Evolutionary conservation across 2,888 invertebrate species (phyloP).

Genomic region (Microctonus hyperodae): DNA sequence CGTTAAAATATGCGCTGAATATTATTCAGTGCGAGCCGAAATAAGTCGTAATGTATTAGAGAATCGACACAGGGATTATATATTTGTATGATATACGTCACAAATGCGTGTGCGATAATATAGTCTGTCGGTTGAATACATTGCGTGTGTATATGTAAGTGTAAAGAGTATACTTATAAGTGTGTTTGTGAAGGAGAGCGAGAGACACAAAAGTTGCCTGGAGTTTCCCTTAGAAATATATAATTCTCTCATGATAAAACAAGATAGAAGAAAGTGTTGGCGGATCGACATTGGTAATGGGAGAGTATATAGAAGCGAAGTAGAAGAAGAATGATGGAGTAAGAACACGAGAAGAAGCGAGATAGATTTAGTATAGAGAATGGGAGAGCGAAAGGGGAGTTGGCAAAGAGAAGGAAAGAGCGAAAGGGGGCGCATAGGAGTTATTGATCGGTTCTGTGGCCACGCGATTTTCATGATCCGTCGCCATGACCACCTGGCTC

Average conservation of each 20-base stretch:
- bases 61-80: no score
- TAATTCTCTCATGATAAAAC: constrained; percentile 24
- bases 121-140: no score
- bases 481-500: constrained; percentile 62
- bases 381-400: neutral
- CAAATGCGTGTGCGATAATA: no score
- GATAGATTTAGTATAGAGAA: no score
- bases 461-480: constrained; percentile 63
- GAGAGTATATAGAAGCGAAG: neutral
- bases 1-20: neutral
- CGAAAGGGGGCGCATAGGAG: constrained; percentile 45
- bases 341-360: neutral
- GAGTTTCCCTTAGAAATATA: constrained; percentile 38
- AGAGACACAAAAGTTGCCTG: constrained; percentile 35
- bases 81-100: no score
- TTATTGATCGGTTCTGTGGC: constrained; percentile 61
- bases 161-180: constrained; percentile 29
- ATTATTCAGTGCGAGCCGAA: no score
- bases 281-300: neutral
- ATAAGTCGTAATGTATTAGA: no score
- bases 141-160: constrained; percentile 21
- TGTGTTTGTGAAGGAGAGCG: constrained; percentile 17
- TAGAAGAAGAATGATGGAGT: neutral
- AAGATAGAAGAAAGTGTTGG: constrained; percentile 13
- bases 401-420: constrained; percentile 22